A percentile compares a stretch with the other conserved stretches of the same genome.
Conservation (phyloP, 2,797 vertebrate genomes). For the Rhadinocentrus ornatus region DNA sequence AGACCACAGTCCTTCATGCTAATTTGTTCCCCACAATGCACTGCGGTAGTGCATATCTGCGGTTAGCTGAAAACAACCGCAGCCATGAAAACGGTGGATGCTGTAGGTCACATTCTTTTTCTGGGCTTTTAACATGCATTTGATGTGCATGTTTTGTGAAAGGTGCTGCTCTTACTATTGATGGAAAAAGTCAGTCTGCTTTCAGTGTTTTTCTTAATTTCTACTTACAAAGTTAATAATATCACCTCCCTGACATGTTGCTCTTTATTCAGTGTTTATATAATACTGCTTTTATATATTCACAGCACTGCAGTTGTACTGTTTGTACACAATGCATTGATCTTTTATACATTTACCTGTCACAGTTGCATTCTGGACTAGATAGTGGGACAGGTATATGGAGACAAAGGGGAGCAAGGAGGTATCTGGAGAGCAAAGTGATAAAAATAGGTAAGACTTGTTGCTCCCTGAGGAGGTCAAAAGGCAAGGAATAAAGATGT, state of each 20-base stretch:
- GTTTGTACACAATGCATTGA: conserved; percentile 23
- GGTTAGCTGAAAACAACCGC: conserved; percentile 63
- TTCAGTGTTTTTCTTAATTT: not conserved
- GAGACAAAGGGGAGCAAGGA: conserved; percentile 12
- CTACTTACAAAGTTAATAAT: not conserved
- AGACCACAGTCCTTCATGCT: conserved; percentile 78
- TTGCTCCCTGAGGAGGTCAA: conserved; percentile 47
- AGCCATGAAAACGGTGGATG: conserved; percentile 37
- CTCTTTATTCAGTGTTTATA: not conserved
- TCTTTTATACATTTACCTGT: conserved; percentile 33
- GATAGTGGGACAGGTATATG: conserved; percentile 25
- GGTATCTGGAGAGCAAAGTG: conserved; percentile 25
- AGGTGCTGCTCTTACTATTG: conserved; percentile 9
- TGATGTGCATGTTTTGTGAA: conserved; percentile 24
- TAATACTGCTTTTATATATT: not conserved
- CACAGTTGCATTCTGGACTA: conserved; percentile 22
- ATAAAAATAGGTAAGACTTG: conserved; percentile 38
- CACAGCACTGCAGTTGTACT: not conserved
- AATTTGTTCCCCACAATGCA: conserved; percentile 83
- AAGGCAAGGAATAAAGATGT: conserved; percentile 47
- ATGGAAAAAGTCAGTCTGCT: conserved; percentile 17
- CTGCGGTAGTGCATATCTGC: conserved; percentile 47
- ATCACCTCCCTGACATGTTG: not conserved
- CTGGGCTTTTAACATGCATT: conserved; percentile 10
- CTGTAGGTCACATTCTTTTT: conserved; percentile 66